Evolutionary conservation across 2,888 invertebrate species (phyloP).

Genomic region (Petrolisthes cinctipes): DNA sequence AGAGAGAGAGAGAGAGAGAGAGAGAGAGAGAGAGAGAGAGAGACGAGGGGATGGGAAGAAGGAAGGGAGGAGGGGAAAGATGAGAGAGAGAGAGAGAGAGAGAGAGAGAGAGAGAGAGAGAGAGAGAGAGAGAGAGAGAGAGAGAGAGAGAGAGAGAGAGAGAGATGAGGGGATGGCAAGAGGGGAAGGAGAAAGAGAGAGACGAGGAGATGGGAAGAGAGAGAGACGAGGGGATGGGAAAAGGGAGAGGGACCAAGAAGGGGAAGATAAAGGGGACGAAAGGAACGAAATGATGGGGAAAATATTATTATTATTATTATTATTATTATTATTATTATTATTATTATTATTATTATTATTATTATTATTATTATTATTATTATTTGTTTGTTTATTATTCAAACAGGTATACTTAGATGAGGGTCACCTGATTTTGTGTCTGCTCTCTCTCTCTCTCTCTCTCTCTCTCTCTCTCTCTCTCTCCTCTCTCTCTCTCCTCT

Average conservation of each 20-base stretch:
- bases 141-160: background rate
- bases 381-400: no score
- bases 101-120: background rate
- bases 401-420: no score
- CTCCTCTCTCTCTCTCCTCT: background rate
- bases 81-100: background rate
- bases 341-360: no score
- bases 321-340: no score
- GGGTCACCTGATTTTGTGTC: no score
- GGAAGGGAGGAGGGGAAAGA: background rate
- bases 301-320: no score
- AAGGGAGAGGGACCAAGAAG: background rate
- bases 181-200: background rate
- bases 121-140: background rate
- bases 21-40: background rate
- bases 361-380: no score
- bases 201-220: background rate
- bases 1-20: background rate
- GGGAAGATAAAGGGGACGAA: no score
- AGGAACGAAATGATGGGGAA: no score
- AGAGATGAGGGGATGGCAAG: background rate
- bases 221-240: background rate
- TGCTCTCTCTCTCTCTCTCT: background rate
- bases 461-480: background rate
- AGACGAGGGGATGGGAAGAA: background rate